Evolutionary conservation across 2,888 invertebrate genomes (phyloP).

Genomic region (Nudaria mundana): DNA sequence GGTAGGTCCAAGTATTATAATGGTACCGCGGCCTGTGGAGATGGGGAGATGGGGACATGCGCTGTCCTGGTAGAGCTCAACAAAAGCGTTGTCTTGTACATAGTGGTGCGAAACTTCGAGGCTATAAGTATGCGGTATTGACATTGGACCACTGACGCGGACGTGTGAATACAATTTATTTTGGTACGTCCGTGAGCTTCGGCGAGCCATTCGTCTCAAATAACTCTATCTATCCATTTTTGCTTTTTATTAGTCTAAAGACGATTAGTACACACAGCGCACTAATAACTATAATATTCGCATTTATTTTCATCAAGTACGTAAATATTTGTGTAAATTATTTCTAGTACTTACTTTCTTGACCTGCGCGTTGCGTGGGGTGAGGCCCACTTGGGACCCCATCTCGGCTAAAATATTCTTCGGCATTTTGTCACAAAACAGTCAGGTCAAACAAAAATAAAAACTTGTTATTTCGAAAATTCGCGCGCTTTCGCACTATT

Average conservation of each 20-base stretch:
- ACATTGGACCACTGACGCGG: conserved; percentile 56
- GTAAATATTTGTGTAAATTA: background rate
- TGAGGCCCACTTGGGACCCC: conserved; percentile 76
- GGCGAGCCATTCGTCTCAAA: conserved; percentile 51
- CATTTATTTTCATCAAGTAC: conserved; percentile 17
- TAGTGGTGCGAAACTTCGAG: too few species aligned
- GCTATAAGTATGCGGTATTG: conserved; percentile 55
- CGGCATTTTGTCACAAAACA: conserved; percentile 65
- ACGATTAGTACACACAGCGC: too few species aligned
- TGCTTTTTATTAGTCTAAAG: conserved; percentile 10
- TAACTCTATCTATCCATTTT: conserved; percentile 26
- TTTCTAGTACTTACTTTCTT: conserved; percentile 53
- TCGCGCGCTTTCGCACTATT: conserved; percentile 38
- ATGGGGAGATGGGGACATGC: too few species aligned
- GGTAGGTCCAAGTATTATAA: too few species aligned
- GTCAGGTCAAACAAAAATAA: conserved; percentile 32
- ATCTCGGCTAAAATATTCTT: conserved; percentile 73
- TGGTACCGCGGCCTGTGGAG: too few species aligned
- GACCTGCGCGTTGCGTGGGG: conserved; percentile 53
- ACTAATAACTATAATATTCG: conserved; percentile 22
- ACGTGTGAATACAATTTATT: conserved; percentile 59
- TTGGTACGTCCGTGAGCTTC: conserved; percentile 64
- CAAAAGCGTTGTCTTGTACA: too few species aligned
- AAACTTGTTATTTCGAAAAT: conserved; percentile 38
- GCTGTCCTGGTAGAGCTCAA: too few species aligned